Conservation (phyloP, 2,888 invertebrate species). For the Drosophila cyrtoloma region DNA sequence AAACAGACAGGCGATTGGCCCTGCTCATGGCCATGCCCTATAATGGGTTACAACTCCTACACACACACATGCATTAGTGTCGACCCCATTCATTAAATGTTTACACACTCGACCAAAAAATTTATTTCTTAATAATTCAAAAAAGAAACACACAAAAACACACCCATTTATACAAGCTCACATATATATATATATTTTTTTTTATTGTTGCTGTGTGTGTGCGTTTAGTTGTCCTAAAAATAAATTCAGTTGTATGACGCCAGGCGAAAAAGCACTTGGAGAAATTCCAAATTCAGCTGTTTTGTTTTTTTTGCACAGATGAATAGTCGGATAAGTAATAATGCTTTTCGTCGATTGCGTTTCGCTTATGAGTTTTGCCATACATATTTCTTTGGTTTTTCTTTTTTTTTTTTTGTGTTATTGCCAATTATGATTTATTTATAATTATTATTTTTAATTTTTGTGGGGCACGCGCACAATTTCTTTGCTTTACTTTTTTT, state of each 20-base stretch:
- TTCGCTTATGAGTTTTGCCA: slow-evolving; percentile 39
- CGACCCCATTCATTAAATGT: slow-evolving; percentile 64
- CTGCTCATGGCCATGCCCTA: slow-evolving; percentile 43
- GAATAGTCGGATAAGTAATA: slow-evolving; percentile 24
- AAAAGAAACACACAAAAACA: slow-evolving; percentile 27
- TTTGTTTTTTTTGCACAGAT: slow-evolving; percentile 45
- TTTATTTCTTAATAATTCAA: slow-evolving; percentile 66
- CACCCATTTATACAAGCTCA: slow-evolving; percentile 29
- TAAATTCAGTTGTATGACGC: slow-evolving; percentile 75
- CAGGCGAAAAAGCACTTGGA: slow-evolving; percentile 69
- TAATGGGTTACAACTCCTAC: slow-evolving; percentile 48
- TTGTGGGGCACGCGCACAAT: slow-evolving; percentile 48
- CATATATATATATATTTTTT: neutral
- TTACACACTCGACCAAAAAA: slow-evolving; percentile 59
- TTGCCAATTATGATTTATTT: slow-evolving; percentile 37
- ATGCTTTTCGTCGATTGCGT: slow-evolving; percentile 51
- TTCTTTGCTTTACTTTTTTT: slow-evolving; percentile 41
- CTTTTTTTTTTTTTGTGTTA: slow-evolving; percentile 3
- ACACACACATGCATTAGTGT: slow-evolving; percentile 4
- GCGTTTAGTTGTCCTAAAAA: slow-evolving; percentile 73
- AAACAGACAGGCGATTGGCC: slow-evolving; percentile 13
- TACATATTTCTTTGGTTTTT: slow-evolving; percentile 23
- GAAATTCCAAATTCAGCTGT: slow-evolving; percentile 65
- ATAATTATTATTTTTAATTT: slow-evolving; percentile 4
- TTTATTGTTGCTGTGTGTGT: slow-evolving; percentile 54